Evolutionary conservation across 2,113 vertebrate genomes (phyloP).

Genomic region (Ceyx melanurus): DNA sequence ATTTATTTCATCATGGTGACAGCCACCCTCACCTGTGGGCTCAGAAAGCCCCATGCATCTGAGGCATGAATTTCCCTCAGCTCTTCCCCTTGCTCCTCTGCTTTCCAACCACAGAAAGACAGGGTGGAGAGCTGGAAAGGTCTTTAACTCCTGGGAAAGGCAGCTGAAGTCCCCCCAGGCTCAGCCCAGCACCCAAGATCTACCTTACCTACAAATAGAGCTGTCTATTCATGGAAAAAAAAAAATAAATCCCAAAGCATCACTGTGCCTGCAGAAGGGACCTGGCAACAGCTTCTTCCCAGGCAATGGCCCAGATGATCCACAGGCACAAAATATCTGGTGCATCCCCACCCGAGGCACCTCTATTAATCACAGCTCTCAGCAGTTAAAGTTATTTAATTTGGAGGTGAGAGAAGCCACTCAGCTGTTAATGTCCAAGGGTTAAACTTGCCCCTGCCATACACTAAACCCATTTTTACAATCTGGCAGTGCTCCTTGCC

Average conservation of each 20-base stretch:
- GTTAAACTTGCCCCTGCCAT: slow-evolving; percentile 48
- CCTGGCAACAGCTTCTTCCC: background rate
- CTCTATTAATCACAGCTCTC: slow-evolving; percentile 23
- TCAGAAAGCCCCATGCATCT: background rate
- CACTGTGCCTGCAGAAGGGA: background rate
- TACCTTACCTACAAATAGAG: background rate
- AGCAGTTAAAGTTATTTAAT: slow-evolving; percentile 53
- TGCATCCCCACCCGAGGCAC: background rate
- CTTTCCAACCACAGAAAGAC: background rate
- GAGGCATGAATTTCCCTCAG: background rate
- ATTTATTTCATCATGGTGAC: background rate
- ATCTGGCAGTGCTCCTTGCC: slow-evolving; percentile 73
- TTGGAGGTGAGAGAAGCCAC: slow-evolving; percentile 43
- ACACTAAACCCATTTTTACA: slow-evolving; percentile 67
- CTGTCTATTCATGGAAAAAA: background rate
- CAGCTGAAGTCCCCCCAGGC: background rate
- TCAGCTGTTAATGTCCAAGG: slow-evolving; percentile 53
- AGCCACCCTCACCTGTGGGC: background rate
- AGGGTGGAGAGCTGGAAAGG: background rate
- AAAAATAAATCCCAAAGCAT: background rate
- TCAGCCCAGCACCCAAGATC: background rate
- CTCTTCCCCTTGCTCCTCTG: background rate
- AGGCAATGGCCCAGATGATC: background rate
- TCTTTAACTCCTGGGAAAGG: background rate
- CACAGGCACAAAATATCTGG: background rate